Conservation (phyloP, 2,113 vertebrate genomes). For the Oreochromis tanganicae region DNA sequence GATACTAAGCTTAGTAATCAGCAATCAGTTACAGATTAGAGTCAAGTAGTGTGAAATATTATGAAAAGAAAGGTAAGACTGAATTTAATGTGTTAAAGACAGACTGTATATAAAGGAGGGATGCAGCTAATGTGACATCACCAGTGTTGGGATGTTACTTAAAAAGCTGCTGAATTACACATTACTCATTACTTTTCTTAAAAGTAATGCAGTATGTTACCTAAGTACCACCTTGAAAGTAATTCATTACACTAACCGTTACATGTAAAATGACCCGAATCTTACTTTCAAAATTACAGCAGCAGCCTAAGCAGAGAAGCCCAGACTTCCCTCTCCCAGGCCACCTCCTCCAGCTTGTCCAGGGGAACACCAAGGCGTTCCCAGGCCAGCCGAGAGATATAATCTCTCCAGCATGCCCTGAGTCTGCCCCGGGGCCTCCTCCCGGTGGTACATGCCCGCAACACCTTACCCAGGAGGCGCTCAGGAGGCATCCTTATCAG, state of each 20-base stretch:
- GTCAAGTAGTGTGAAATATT: background rate
- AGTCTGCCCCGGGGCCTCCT: rapidly evolving
- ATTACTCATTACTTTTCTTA: background rate
- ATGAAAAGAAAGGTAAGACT: background rate
- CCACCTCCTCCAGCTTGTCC: background rate
- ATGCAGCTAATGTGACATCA: background rate
- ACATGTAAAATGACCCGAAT: background rate
- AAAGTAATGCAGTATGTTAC: background rate
- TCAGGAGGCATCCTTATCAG: background rate
- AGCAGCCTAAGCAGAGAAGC: background rate
- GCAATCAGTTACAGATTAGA: background rate
- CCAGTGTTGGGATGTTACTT: background rate
- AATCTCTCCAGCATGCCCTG: background rate
- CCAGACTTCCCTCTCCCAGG: background rate
- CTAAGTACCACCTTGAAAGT: background rate
- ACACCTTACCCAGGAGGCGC: background rate
- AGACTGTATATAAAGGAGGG: background rate
- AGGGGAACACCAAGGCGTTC: background rate
- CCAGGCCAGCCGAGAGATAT: background rate
- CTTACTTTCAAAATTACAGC: background rate
- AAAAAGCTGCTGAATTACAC: background rate
- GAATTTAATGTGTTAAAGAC: background rate
- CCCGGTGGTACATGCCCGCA: rapidly evolving
- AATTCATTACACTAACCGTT: background rate
- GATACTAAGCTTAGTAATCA: background rate